A percentile compares a stretch with the other conserved stretches of the same genome.
Evolutionary conservation across 1,140 invertebrate genomes (phyloP).

Genomic region (Leptonema lineaticorne): DNA sequence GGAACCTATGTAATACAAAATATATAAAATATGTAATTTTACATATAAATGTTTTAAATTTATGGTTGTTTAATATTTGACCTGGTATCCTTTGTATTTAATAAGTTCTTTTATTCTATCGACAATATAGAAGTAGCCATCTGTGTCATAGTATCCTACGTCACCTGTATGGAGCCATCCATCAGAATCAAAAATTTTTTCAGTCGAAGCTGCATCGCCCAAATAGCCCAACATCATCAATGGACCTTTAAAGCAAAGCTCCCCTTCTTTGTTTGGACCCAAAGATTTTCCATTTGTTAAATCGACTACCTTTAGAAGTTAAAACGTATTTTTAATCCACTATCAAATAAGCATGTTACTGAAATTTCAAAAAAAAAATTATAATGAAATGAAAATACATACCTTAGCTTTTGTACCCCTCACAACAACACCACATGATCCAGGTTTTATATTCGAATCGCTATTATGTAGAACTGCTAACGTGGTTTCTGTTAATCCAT

Average conservation of each 20-base stretch:
- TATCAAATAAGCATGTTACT: not conserved
- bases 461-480: slow-evolving; percentile 44
- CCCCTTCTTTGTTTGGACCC: slow-evolving; percentile 59
- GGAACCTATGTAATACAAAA: slow-evolving; percentile 59
- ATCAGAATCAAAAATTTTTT: slow-evolving; percentile 65
- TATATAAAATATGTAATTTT: not conserved
- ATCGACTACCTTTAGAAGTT: slow-evolving; percentile 54
- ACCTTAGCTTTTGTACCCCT: slow-evolving; percentile 46
- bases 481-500: slow-evolving; percentile 59
- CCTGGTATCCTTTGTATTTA: slow-evolving; percentile 77
- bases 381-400: not conserved
- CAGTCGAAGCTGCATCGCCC: slow-evolving; percentile 63
- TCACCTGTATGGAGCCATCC: slow-evolving; percentile 82
- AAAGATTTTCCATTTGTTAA: slow-evolving; percentile 56
- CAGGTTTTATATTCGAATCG: slow-evolving; percentile 41
- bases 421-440: slow-evolving; percentile 42
- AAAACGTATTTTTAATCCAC: not conserved
- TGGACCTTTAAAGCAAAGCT: slow-evolving; percentile 63
- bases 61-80: slow-evolving; percentile 48
- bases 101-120: slow-evolving; percentile 80
- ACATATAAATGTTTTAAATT: not conserved
- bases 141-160: slow-evolving; percentile 70
- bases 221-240: slow-evolving; percentile 66
- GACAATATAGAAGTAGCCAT: slow-evolving; percentile 69
- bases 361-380: not conserved